Conservation (phyloP, 1,140 invertebrate species). For the Pseudomyrmex gracilis region DNA sequence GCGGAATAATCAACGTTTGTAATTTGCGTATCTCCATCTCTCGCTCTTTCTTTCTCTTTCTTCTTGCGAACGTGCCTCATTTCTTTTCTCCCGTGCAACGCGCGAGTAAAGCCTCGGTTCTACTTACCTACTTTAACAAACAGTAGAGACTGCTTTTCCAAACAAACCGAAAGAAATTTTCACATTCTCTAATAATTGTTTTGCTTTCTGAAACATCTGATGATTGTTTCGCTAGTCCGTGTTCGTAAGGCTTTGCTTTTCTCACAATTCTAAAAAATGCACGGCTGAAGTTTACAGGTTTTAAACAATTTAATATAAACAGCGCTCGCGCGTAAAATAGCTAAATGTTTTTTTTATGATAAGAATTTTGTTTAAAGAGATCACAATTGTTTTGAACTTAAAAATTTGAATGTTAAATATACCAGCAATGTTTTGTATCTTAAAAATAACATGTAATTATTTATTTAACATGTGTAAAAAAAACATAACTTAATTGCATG, state of each 20-base stretch:
- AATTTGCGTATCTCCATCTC: constrained; percentile 33
- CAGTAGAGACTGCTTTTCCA: constrained; percentile 65
- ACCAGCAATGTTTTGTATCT: neutral
- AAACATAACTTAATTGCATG: neutral
- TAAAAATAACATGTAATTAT: neutral
- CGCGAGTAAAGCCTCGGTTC: constrained; percentile 72
- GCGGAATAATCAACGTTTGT: constrained; percentile 38
- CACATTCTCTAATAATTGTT: constrained; percentile 47
- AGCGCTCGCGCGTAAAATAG: neutral
- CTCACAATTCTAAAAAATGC: neutral
- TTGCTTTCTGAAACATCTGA: neutral
- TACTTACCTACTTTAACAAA: constrained; percentile 76
- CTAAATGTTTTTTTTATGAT: neutral
- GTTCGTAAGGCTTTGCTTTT: neutral
- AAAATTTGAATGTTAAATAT: neutral
- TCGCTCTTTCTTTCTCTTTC: constrained; percentile 40
- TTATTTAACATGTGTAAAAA: neutral
- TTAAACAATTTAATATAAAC: constrained; percentile 8
- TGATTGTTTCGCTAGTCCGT: neutral
- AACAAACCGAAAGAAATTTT: constrained; percentile 50
- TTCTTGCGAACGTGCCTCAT: constrained; percentile 30
- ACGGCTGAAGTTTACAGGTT: neutral
- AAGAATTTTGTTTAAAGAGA: neutral
- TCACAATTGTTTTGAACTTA: neutral
- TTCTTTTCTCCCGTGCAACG: constrained; percentile 64